Percentiles rank a stretch among this genome's conserved stretches.
Evolutionary conservation across 2,113 vertebrate species (phyloP).

Genomic region (Chlorodrepanis virens): DNA sequence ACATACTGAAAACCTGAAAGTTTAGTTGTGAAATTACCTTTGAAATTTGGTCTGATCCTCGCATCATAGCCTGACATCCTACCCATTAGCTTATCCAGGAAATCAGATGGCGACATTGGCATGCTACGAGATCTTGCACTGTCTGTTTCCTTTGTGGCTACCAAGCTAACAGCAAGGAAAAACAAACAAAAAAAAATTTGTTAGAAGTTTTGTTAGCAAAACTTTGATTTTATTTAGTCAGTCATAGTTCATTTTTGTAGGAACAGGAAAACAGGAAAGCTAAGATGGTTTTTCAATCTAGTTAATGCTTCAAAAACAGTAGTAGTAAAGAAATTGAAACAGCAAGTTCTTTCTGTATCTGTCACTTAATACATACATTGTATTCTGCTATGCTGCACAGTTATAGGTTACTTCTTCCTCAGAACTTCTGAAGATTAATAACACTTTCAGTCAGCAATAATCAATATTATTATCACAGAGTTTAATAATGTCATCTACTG

Average conservation of each 20-base stretch:
- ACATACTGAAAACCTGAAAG: background rate
- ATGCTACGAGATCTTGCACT: constrained; percentile 78
- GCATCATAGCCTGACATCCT: constrained; percentile 96
- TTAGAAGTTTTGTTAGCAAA: background rate
- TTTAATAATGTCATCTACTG: background rate
- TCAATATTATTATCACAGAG: background rate
- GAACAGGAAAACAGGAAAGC: background rate
- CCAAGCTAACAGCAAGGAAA: constrained; percentile 77
- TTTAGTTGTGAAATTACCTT: constrained; percentile 80
- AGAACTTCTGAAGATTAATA: background rate
- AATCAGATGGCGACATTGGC: constrained; percentile 95
- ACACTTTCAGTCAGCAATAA: background rate
- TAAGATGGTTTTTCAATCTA: background rate
- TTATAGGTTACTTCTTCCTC: background rate
- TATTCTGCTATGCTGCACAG: background rate
- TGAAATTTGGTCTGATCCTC: constrained; percentile 96
- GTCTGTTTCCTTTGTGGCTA: constrained; percentile 88
- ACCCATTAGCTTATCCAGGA: constrained; percentile 97
- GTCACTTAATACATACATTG: background rate
- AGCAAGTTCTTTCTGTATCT: background rate
- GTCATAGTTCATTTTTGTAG: background rate
- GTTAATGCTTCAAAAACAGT: background rate
- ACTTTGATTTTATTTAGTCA: background rate
- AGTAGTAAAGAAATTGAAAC: background rate
- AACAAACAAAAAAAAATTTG: constrained; percentile 20